phyloP scores from a whole-genome alignment of 2,113 vertebrate species.

The Myrmophylax atrothorax region DNA sequence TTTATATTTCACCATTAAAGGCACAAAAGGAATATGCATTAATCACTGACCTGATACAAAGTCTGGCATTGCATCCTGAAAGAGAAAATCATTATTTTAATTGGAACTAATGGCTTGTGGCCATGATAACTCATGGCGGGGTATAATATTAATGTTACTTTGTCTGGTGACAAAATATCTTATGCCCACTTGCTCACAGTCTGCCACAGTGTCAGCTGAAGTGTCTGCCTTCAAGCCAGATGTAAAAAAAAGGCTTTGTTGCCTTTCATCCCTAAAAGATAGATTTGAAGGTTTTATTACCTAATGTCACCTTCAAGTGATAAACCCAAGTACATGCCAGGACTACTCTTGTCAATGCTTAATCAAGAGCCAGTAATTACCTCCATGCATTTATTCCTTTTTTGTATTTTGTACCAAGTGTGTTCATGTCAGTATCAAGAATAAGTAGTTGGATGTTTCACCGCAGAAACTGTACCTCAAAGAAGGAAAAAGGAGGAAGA shows the following conservation, averaged over 20 bases:
- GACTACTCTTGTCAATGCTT: background rate
- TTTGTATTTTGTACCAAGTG: background rate
- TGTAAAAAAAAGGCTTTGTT: background rate
- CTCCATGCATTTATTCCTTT: background rate
- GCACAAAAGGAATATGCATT: slow-evolving; percentile 38
- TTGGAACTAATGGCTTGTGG: slow-evolving; percentile 68
- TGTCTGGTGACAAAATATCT: slow-evolving; percentile 41
- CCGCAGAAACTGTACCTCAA: background rate
- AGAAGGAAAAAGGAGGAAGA: background rate
- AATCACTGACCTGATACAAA: slow-evolving; percentile 53
- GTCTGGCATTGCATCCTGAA: slow-evolving; percentile 39
- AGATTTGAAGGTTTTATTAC: background rate
- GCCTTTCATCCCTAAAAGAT: slow-evolving; percentile 12
- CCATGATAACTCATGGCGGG: slow-evolving; percentile 48
- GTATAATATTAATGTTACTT: slow-evolving; percentile 61
- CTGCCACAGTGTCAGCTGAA: background rate
- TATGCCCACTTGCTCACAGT: slow-evolving; percentile 22
- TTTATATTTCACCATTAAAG: slow-evolving; percentile 58
- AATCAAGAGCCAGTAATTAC: slow-evolving; percentile 26
- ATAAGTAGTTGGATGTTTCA: background rate
- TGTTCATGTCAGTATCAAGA: background rate
- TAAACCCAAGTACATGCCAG: background rate
- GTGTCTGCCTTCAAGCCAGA: slow-evolving; percentile 19
- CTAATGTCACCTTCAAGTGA: slow-evolving; percentile 41
- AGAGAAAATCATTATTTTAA: slow-evolving; percentile 69